Evolutionary conservation across 2,113 vertebrate genomes (phyloP), one percentile per base, ranked within the genome.

Genomic region (Myotis brandtii): DNA sequence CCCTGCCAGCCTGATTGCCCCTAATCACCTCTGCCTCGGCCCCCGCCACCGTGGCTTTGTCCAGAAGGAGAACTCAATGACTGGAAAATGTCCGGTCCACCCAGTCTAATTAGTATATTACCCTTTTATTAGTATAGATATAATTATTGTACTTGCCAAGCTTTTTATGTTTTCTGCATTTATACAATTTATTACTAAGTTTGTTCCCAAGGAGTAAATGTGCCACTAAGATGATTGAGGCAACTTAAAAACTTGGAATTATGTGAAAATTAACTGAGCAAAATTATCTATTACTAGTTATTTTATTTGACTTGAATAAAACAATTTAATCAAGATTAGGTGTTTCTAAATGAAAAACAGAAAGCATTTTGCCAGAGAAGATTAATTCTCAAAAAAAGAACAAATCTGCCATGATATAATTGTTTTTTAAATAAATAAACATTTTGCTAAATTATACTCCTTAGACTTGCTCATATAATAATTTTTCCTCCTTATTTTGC

Each of bases 241-340:
- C 11, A 30, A 20, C 72, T 64, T 95, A 40, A 86, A 94, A 96
- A 73, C 89, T 79, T 56, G 21, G 6, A 93, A 75, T 90, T 93
- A 87, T 72, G 77, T 80, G 52, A 79, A 46, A 34, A 77, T 69
- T 87, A 93, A 59, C 6, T 73, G 56, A 70, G 17, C 34, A 56
- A 81, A 14, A 43, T 37, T 64, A 81, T 59, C 32, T 80, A 72
- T 56, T 88, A 73, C 54, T 92, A 70, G 32, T 80, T 54, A 73
- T 86, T 93, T 92, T 93, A 77, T 83, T 95, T 72, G 3, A 86
- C 30, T 73, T 92, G 20, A 80, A 50, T 91, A 56, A 89, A 59
- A 76, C 46, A 87, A 4, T 67, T 72, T 76, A 88, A 92, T 9
- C 1, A 79, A 91, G 25, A 84, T 50, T 86, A 52, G 4, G 0